Evolutionary conservation across 1,140 invertebrate genomes (phyloP), one percentile per base, ranked within the genome.

Genomic region (Sinonovacula constricta): DNA sequence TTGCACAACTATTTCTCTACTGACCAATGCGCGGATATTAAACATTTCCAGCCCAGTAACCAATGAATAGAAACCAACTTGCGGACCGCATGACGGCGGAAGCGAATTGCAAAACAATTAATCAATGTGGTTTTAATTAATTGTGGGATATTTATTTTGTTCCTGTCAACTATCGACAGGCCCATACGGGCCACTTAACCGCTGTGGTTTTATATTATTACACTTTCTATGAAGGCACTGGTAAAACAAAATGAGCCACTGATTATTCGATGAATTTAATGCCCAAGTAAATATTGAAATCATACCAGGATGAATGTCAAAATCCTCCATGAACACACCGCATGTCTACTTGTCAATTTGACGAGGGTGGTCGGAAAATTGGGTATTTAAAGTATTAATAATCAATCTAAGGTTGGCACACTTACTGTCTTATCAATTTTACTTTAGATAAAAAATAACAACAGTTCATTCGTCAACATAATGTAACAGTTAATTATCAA

Each of bases 111-210:
- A 66, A 10, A 34, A 51, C 28, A 39, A 75, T 75, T 75, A 75
- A 75, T 75, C 72, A 75, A 75, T 75, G 39, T 18, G 30, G 36
- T 36, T 75, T 75, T 75, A 75, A 75, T 75, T 75, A 75, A 75
- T 75, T 75, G 62, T 51, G 26, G 72, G 59, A 34, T 75, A 75
- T 75, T 75, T 75, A 75, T 75, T 75, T 75, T 56, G 72, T 66
- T 75, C 62, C 62, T 66, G 72, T 75, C 72, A 75, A 66, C 56
- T 66, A 75, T 66, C 66, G 72, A 75, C 72, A 75, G 53, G 31
- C 36, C 49, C 49, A 36, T 75, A 62, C 60, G 65, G 53, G 72
- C 72, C 72, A 75, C 62, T 75, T 75, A 75, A 75, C 56, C 39
- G 54, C 51, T 66, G 72, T 66, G 65, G 56, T 75, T 36, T 75